These are phyloP conservation scores for Haliclystus octoradiatus DNA, from an alignment of 30 jellyfish, hydroid and myxozoan species.

Conservation along the genomic window DNA sequence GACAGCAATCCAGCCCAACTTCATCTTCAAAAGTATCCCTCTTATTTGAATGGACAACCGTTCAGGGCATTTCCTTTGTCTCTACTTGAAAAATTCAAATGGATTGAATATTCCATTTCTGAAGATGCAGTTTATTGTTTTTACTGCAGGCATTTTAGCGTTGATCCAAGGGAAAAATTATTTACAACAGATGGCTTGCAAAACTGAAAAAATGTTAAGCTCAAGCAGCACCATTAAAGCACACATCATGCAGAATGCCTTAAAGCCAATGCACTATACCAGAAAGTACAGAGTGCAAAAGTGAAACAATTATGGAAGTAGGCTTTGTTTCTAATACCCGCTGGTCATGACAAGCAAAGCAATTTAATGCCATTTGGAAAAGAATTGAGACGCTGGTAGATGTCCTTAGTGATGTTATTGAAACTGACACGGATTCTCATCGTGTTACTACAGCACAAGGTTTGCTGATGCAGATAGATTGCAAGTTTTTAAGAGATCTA, in stretches of 20 bases:
- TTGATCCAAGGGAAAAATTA: conserved; percentile 8
- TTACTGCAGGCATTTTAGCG: conserved; percentile 25
- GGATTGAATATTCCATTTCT: conserved; percentile 23
- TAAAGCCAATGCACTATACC: conserved; percentile 16
- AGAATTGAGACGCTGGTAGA: conserved; percentile 15
- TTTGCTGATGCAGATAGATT: conserved; percentile 13
- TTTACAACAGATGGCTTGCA: conserved; percentile 15
- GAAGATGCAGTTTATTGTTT: conserved; percentile 29
- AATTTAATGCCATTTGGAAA: conserved; percentile 20
- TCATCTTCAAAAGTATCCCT: too few species aligned
- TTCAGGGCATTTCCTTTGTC: too few species aligned
- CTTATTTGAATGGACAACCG: too few species aligned
- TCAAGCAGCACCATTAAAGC: conserved; percentile 26
- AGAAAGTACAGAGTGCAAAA: conserved; percentile 12
- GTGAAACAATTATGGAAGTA: conserved; percentile 15
- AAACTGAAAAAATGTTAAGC: conserved; percentile 25
- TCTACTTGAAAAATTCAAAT: too few species aligned
- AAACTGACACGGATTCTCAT: conserved; percentile 7
- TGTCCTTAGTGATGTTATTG: conserved; percentile 19
- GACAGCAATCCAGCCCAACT: too few species aligned
- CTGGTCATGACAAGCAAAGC: conserved; percentile 60
- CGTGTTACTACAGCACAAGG: conserved; percentile 20
- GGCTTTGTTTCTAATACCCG: conserved; percentile 34
- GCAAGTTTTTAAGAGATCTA: conserved; percentile 18
- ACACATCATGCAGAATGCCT: conserved; percentile 18